A percentile compares a stretch with the other conserved stretches of the same genome.
These are phyloP conservation scores for Pseudoips prasinana DNA, from an alignment of 2,888 invertebrate genomes.

Conservation along the genomic window DNA sequence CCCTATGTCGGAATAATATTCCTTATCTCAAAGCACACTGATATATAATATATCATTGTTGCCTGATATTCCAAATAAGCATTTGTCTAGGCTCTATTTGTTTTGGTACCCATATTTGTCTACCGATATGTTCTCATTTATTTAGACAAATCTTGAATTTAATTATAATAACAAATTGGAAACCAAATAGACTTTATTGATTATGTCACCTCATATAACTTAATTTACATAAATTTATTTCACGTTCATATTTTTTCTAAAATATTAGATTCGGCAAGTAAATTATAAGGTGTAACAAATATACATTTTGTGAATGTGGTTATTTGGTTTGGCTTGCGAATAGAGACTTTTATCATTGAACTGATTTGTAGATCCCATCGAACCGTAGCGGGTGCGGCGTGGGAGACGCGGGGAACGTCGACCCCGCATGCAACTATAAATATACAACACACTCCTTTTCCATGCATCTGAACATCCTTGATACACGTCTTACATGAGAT, in stretches of 20 bases:
- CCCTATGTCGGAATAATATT: slow-evolving; percentile 22
- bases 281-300: too few species aligned
- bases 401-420: slow-evolving; percentile 73
- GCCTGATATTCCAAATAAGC: too few species aligned
- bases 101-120: too few species aligned
- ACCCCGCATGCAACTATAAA: slow-evolving; percentile 77
- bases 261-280: too few species aligned
- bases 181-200: slow-evolving; percentile 15
- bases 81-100: too few species aligned
- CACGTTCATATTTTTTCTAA: too few species aligned
- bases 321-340: slow-evolving; percentile 32
- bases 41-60: too few species aligned
- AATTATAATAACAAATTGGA: slow-evolving; percentile 20
- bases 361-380: slow-evolving; percentile 58
- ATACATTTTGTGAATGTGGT: too few species aligned
- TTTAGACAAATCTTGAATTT: slow-evolving; percentile 25
- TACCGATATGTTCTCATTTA: too few species aligned
- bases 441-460: slow-evolving; percentile 62
- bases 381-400: slow-evolving; percentile 53
- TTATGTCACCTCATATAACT: slow-evolving; percentile 5
- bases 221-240: not conserved
- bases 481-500: slow-evolving; percentile 34
- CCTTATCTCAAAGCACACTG: slow-evolving; percentile 14
- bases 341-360: slow-evolving; percentile 34
- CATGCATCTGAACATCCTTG: slow-evolving; percentile 54